A percentile compares a stretch with the other conserved stretches of the same genome.
Evolutionary conservation across 1,140 invertebrate genomes (phyloP).

Genomic region (Scylla paramamosain): DNA sequence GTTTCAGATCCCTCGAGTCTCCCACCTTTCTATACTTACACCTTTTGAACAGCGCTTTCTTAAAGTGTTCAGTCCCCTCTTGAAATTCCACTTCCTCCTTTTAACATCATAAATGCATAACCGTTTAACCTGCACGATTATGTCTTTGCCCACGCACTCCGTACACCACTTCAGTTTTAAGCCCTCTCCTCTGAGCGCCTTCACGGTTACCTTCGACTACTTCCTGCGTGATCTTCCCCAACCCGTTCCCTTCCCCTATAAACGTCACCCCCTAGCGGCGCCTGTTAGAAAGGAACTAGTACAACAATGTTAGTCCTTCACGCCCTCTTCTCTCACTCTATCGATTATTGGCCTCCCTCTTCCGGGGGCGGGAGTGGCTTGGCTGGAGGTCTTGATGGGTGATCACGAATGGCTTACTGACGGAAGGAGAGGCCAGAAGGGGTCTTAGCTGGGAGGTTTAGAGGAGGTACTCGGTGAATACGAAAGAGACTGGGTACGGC

Average conservation of each 20-base stretch:
- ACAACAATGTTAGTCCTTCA: conserved; percentile 41
- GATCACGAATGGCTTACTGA: background rate
- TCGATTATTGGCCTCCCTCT: conserved; percentile 38
- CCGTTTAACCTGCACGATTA: background rate
- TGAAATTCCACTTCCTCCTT: background rate
- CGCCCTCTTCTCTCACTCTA: conserved; percentile 28
- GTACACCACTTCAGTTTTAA: background rate
- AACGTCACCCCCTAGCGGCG: background rate
- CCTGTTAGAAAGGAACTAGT: conserved; percentile 2
- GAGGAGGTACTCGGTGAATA: background rate
- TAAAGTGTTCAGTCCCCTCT: background rate
- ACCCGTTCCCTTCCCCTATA: background rate
- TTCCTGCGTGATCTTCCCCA: background rate
- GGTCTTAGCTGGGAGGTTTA: background rate
- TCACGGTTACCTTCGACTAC: background rate
- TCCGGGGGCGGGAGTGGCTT: background rate
- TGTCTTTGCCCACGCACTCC: background rate
- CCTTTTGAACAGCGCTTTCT: background rate
- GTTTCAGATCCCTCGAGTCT: background rate
- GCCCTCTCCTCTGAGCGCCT: background rate
- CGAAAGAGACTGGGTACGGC: background rate
- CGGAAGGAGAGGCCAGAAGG: background rate
- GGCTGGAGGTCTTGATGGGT: background rate
- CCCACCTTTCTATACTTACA: background rate
- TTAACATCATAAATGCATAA: background rate